phyloP scores from a whole-genome alignment of 1,140 invertebrate species.

The Parasteatoda tepidariorum region DNA sequence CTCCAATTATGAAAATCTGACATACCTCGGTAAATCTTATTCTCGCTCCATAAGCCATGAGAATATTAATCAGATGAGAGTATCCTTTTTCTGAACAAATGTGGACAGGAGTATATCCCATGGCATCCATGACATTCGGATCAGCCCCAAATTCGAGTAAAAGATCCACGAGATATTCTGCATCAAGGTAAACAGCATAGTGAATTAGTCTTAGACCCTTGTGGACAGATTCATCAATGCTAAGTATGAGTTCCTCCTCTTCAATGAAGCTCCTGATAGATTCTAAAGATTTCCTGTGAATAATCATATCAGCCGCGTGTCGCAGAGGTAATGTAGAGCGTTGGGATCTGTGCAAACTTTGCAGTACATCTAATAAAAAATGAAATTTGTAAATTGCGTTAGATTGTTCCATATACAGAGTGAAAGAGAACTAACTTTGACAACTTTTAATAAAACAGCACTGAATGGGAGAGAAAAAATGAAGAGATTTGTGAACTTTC shows the following conservation, averaged over 20 bases:
- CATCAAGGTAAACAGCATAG: slow-evolving; percentile 88
- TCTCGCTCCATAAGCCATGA: slow-evolving; percentile 82
- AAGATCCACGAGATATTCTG: slow-evolving; percentile 81
- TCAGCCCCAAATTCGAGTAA: slow-evolving; percentile 80
- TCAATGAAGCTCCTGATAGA: slow-evolving; percentile 8
- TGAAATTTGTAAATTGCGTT: not conserved
- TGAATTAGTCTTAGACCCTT: slow-evolving; percentile 85
- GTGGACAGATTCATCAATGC: slow-evolving; percentile 74
- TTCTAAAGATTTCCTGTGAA: not conserved
- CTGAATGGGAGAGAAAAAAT: no score
- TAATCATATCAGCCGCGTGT: slow-evolving; percentile 22
- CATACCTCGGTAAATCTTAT: slow-evolving; percentile 76
- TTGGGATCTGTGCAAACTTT: slow-evolving; percentile 5
- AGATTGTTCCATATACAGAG: no score
- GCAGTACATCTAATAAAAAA: slow-evolving; percentile 36
- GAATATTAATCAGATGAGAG: slow-evolving; percentile 72
- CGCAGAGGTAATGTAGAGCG: slow-evolving; percentile 31
- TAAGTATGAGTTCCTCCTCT: slow-evolving; percentile 70
- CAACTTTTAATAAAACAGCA: no score
- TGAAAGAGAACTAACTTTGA: no score
- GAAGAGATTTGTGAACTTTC: no score
- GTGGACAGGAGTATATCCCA: slow-evolving; percentile 89
- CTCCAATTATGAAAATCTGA: slow-evolving; percentile 24
- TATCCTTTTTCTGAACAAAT: slow-evolving; percentile 86
- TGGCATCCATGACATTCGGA: slow-evolving; percentile 86